These are phyloP conservation scores for Drosophila mimica DNA, from an alignment of 2,888 invertebrate species.

Conservation along the genomic window DNA sequence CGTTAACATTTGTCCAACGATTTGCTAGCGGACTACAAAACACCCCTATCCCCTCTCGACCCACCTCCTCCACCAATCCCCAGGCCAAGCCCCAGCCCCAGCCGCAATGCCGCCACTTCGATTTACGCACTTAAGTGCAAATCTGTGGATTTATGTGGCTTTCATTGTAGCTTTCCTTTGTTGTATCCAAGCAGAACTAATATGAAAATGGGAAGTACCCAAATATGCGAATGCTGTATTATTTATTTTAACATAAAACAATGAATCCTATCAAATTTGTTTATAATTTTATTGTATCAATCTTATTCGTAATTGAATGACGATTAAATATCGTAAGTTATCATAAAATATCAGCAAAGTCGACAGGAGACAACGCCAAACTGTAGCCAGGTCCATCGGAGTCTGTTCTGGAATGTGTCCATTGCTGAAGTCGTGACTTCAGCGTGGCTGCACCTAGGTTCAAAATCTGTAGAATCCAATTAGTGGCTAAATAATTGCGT, in stretches of 20 bases:
- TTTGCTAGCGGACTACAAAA: neutral
- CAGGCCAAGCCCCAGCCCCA: fast-evolving
- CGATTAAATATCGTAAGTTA: neutral
- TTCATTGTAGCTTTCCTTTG: constrained; percentile 28
- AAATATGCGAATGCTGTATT: too few relatives aligned
- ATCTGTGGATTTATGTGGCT: constrained; percentile 61
- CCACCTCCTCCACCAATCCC: too few relatives aligned
- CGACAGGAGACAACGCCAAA: too few relatives aligned
- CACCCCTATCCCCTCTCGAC: neutral
- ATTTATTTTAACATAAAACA: neutral
- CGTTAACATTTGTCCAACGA: constrained; percentile 22
- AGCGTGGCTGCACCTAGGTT: neutral
- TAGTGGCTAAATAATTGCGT: neutral
- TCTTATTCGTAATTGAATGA: neutral
- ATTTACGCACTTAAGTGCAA: constrained; percentile 56
- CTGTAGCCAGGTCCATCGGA: neutral
- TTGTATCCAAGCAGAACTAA: neutral
- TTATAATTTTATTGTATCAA: neutral
- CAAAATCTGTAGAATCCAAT: neutral
- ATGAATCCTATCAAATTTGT: neutral
- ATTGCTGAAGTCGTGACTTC: neutral
- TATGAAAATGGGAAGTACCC: neutral
- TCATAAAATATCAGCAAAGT: neutral
- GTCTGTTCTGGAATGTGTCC: neutral
- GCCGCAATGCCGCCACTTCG: constrained; percentile 43